A percentile compares a stretch with the other conserved stretches of the same genome.
phyloP scores from a whole-genome alignment of 2,888 invertebrate genomes.

The Trachelus tabidus region DNA sequence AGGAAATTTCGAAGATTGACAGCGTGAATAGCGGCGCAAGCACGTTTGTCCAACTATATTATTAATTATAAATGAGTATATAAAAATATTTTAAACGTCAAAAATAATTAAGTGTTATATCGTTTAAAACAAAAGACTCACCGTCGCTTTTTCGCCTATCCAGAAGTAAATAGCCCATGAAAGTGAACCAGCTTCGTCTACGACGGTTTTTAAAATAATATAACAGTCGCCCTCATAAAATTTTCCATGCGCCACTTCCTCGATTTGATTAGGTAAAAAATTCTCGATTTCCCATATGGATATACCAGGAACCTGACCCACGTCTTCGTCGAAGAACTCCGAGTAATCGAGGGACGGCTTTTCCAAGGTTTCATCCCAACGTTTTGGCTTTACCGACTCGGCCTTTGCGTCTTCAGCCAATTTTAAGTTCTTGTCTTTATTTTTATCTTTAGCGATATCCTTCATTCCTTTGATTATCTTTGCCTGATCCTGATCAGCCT shows the following conservation, averaged over 20 bases:
- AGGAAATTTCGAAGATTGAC: conserved; percentile 97
- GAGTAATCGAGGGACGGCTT: conserved; percentile 97
- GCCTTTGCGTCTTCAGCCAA: conserved; percentile 72
- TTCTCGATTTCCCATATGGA: conserved; percentile 99
- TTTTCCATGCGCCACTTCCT: conserved; percentile 94
- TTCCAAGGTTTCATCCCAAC: conserved; percentile 96
- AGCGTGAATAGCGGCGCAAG: conserved; percentile 98
- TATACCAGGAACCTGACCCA: conserved; percentile 91
- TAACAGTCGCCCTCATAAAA: conserved; percentile 99
- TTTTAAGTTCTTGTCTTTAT: conserved; percentile 75
- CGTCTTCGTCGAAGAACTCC: conserved; percentile 95
- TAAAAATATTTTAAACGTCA: conserved; percentile 8
- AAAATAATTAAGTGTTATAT: not conserved
- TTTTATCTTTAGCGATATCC: conserved; percentile 85
- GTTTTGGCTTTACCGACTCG: conserved; percentile 84
- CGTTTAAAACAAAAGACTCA: conserved; percentile 65
- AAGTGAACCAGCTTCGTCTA: conserved; percentile 86
- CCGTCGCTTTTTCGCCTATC: conserved; percentile 96
- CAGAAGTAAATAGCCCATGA: conserved; percentile 98
- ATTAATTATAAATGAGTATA: conserved; percentile 14
- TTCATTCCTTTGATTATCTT: conserved; percentile 93
- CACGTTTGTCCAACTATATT: conserved; percentile 87
- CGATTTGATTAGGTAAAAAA: conserved; percentile 94
- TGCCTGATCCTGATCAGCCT: conserved; percentile 86
- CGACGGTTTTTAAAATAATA: conserved; percentile 89